Percentiles rank a stretch among this genome's conserved stretches.
phyloP scores from a whole-genome alignment of 2,888 invertebrate species.

The Dryobotodes eremita region DNA sequence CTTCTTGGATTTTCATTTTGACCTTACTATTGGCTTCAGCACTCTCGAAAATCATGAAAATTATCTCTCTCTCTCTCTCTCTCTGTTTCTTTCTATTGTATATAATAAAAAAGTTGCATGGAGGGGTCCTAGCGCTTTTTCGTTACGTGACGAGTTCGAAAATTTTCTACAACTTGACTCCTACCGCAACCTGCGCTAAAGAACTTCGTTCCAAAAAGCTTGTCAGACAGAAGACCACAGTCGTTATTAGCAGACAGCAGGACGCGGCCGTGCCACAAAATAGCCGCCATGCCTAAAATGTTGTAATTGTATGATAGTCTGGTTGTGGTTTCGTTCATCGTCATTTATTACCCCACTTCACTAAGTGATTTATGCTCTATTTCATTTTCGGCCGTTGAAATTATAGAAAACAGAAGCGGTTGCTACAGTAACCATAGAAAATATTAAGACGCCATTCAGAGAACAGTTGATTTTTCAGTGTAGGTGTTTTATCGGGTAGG shows the following conservation, averaged over 20 bases:
- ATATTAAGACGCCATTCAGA: not conserved
- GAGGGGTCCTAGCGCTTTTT: no score
- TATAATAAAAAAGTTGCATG: no score
- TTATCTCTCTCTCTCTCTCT: no score
- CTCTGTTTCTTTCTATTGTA: no score
- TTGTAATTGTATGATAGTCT: constrained; percentile 44
- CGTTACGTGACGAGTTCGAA: no score
- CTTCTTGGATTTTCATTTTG: no score
- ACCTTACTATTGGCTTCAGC: no score
- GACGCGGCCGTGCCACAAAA: constrained; percentile 31
- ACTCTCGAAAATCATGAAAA: no score
- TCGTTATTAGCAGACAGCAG: constrained; percentile 23
- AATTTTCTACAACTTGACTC: no score
- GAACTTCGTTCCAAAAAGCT: not conserved
- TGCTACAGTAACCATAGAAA: not conserved
- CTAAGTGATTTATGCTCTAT: constrained; percentile 51
- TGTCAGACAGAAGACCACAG: constrained; percentile 4
- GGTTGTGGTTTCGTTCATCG: constrained; percentile 44
- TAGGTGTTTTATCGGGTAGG: not conserved
- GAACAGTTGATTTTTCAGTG: not conserved
- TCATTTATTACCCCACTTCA: constrained; percentile 52
- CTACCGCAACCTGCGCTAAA: no score
- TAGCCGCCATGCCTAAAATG: constrained; percentile 21
- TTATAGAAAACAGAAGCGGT: constrained; percentile 37
- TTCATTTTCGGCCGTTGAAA: constrained; percentile 28